Evolutionary conservation across 2,888 invertebrate species (phyloP).

Genomic region (Platycnemis pennipes): DNA sequence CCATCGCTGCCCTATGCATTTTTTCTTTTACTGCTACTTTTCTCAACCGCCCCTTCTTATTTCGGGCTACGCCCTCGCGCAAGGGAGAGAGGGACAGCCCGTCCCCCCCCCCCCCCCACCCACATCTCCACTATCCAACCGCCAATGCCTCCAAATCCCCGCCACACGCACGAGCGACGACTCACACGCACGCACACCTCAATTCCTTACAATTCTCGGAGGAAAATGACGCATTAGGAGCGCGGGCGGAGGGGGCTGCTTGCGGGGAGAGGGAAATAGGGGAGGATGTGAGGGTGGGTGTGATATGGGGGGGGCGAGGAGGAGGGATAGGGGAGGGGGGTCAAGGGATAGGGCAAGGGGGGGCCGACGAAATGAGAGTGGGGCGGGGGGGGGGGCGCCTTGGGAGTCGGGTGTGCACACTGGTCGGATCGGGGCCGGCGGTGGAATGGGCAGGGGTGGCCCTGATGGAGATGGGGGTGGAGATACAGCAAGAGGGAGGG

Average conservation of each 20-base stretch:
- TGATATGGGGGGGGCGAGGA: background rate
- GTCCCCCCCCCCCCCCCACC: background rate
- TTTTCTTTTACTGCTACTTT: constrained; percentile 31
- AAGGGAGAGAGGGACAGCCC: constrained; percentile 22
- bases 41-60: constrained; percentile 16
- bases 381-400: background rate
- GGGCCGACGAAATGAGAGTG: constrained; percentile 23
- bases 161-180: constrained; percentile 1
- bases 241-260: background rate
- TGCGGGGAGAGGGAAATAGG: background rate
- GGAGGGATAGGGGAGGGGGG: background rate
- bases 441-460: constrained; percentile 6
- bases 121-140: background rate
- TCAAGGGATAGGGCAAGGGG: background rate
- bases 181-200: constrained; percentile 17
- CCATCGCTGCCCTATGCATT: constrained; percentile 10
- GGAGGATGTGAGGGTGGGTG: background rate
- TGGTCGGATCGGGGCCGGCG: constrained; percentile 31
- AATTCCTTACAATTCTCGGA: constrained; percentile 59
- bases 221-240: constrained; percentile 66
- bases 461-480: background rate
- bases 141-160: background rate
- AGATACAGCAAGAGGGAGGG: background rate
- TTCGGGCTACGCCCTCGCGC: constrained; percentile 13
- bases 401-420: constrained; percentile 36